phyloP scores from a whole-genome alignment of 2,888 invertebrate genomes.

The Andricus quercusramuli region DNA sequence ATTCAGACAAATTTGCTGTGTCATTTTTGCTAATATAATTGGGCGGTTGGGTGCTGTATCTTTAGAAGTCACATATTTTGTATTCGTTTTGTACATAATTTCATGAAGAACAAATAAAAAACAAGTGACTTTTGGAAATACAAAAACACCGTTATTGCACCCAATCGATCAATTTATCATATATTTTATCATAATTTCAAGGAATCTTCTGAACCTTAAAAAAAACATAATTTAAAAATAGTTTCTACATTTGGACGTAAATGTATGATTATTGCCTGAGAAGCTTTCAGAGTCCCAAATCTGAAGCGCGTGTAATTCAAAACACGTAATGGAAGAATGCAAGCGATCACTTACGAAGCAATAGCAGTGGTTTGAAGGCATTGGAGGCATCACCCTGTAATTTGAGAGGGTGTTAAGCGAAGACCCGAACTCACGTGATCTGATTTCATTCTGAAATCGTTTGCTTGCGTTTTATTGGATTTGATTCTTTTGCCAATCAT shows the following conservation, averaged over 20 bases:
- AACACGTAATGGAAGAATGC: constrained; percentile 3
- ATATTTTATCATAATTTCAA: too few species aligned
- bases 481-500: background rate
- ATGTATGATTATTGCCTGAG: background rate
- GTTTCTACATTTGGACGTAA: background rate
- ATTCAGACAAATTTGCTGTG: too few species aligned
- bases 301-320: constrained; percentile 1
- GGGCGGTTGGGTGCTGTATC: too few species aligned
- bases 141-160: too few species aligned
- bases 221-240: background rate
- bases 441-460: background rate
- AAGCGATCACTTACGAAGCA: constrained; percentile 27
- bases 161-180: too few species aligned
- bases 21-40: too few species aligned
- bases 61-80: too few species aligned
- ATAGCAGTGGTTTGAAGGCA: constrained; percentile 12
- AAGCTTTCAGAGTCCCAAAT: background rate
- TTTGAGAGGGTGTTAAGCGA: constrained; percentile 10
- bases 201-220: too few species aligned
- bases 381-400: background rate
- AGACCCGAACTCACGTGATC: background rate
- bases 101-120: too few species aligned
- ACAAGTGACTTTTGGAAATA: too few species aligned
- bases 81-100: too few species aligned
- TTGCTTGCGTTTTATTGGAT: background rate